These are phyloP conservation scores for Protobothrops mucrosquamatus DNA, from an alignment of 2,113 vertebrate genomes.

Conservation along the genomic window DNA sequence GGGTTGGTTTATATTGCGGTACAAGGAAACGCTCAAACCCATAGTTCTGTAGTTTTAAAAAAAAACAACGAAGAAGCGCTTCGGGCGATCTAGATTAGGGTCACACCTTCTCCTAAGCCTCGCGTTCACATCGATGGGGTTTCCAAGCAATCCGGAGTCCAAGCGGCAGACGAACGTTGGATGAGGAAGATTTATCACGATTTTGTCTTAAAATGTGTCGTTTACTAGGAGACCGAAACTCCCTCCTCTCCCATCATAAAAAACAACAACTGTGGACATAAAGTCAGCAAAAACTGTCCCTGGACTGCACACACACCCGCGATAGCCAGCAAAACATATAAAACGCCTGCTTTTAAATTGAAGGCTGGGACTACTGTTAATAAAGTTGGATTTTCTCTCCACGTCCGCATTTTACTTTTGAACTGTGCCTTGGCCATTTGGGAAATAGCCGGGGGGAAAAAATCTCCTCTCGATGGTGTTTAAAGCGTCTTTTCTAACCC, in stretches of 20 bases:
- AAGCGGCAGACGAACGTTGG: not conserved
- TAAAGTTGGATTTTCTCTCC: not conserved
- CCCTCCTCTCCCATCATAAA: not conserved
- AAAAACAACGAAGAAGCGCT: not conserved
- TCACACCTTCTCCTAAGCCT: not conserved
- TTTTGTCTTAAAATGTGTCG: not conserved
- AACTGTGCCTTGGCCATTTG: not conserved
- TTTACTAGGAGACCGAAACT: not conserved
- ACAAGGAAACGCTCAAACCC: not conserved
- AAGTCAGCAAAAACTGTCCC: no score
- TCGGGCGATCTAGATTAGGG: not conserved
- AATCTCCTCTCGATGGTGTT: not conserved
- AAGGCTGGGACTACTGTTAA: not conserved
- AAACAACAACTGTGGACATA: not conserved
- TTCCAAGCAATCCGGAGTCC: not conserved
- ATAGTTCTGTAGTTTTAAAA: not conserved
- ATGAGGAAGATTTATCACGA: not conserved
- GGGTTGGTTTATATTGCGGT: not conserved
- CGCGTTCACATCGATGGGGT: not conserved
- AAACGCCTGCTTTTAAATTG: not conserved
- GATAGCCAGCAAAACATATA: no score
- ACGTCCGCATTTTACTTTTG: not conserved
- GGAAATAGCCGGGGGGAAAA: no score
- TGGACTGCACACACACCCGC: no score
- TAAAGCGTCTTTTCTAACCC: not conserved